These are phyloP conservation scores for Eidolon dupreanum DNA, from an alignment of 2,797 vertebrate genomes.

Conservation along the genomic window DNA sequence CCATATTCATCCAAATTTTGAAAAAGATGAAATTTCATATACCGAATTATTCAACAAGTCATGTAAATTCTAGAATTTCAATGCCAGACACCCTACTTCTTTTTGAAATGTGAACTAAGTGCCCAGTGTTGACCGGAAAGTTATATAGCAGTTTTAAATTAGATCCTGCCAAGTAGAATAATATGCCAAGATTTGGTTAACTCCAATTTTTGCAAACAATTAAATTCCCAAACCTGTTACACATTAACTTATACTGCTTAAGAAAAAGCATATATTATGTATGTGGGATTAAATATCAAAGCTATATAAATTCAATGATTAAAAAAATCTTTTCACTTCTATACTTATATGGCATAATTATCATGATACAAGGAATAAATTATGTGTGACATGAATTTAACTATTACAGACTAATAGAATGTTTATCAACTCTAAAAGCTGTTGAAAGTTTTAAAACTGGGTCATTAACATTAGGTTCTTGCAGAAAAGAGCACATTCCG, in stretches of 20 bases:
- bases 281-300: conserved; percentile 29
- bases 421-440: background rate
- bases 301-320: background rate
- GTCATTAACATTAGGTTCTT: background rate
- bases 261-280: background rate
- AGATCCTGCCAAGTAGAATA: background rate
- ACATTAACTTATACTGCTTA: background rate
- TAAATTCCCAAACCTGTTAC: conserved; percentile 19
- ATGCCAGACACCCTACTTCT: background rate
- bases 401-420: background rate
- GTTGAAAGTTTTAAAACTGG: background rate
- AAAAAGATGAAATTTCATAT: conserved; percentile 2
- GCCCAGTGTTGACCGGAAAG: background rate
- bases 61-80: conserved; percentile 3
- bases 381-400: conserved; percentile 27
- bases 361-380: conserved; percentile 11
- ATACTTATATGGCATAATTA: background rate
- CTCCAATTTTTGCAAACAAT: conserved; percentile 16
- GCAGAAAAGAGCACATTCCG: background rate
- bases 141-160: background rate
- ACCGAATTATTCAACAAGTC: background rate
- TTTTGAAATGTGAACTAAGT: conserved; percentile 32
- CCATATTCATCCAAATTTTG: background rate
- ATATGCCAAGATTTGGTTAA: background rate
- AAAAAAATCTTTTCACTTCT: background rate